A percentile compares a stretch with the other conserved stretches of the same genome.
Conservation (phyloP, 2,797 vertebrate genomes). For the Tragopan temminckii region DNA sequence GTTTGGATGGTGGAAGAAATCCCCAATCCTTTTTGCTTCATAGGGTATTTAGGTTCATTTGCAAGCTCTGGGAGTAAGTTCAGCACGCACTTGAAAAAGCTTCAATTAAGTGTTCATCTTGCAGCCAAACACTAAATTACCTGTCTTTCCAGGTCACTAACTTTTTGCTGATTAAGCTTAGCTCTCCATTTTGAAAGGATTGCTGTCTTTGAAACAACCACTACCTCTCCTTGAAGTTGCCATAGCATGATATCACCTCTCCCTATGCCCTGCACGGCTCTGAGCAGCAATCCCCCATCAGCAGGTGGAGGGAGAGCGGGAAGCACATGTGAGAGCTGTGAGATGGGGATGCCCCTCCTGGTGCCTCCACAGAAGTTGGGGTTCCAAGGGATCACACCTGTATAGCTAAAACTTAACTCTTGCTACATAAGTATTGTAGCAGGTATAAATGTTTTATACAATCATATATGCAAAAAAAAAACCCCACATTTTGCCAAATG, state of each 20-base stretch:
- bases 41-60: not conserved
- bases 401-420: not conserved
- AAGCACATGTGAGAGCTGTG: not conserved
- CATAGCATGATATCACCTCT: not conserved
- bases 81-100: slow-evolving; percentile 20
- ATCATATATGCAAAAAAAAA: not conserved
- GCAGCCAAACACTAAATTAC: slow-evolving; percentile 28
- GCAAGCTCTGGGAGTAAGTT: not conserved
- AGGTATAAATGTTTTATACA: not conserved
- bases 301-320: not conserved
- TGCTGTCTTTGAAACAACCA: slow-evolving; percentile 6
- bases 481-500: not conserved
- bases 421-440: not conserved
- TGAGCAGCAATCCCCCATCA: not conserved
- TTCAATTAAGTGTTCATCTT: slow-evolving; percentile 47
- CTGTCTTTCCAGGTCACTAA: slow-evolving; percentile 45
- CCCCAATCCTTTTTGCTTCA: not conserved
- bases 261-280: not conserved
- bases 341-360: not conserved
- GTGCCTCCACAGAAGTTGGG: not conserved
- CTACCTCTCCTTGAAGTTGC: not conserved
- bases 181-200: slow-evolving; percentile 12
- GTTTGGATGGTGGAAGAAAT: not conserved
- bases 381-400: not conserved
- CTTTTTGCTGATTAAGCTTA: slow-evolving; percentile 41